A percentile compares a stretch with the other conserved stretches of the same genome.
Evolutionary conservation across 2,113 vertebrate species (phyloP).

Genomic region (Megaceryle maxima): DNA sequence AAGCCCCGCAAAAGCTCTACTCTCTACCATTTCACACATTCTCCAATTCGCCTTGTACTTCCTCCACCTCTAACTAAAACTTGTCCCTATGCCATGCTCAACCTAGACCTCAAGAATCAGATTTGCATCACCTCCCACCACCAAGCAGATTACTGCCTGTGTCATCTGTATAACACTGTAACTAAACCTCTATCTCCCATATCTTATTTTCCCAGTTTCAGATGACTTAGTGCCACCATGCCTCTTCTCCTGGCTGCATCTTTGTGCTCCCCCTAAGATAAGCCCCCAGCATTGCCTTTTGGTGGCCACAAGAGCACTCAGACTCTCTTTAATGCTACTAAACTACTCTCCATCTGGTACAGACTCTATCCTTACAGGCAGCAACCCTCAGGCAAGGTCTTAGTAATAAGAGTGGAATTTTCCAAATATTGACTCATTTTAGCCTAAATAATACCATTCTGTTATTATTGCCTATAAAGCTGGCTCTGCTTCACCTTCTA

Average conservation of each 20-base stretch:
- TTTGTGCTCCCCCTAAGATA: background rate
- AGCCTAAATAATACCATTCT: conserved; percentile 3
- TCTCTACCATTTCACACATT: background rate
- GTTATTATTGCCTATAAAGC: background rate
- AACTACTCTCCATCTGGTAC: background rate
- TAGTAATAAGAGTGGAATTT: background rate
- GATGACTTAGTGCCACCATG: accelerated
- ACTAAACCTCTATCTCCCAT: background rate
- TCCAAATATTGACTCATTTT: conserved; percentile 47
- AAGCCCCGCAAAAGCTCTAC: background rate
- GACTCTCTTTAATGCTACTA: background rate
- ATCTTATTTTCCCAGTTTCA: background rate
- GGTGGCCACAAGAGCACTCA: background rate
- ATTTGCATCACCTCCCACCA: too few species aligned
- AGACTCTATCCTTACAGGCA: background rate
- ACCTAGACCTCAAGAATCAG: accelerated
- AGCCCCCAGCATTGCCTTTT: background rate
- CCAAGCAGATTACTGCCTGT: too few species aligned
- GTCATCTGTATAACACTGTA: accelerated
- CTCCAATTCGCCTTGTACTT: background rate
- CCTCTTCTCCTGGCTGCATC: background rate
- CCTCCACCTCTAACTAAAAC: background rate
- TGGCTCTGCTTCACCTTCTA: background rate
- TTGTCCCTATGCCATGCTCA: background rate
- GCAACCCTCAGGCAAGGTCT: conserved; percentile 1